phyloP scores from a whole-genome alignment of 2,888 invertebrate genomes.

The Metacarcinus magister region DNA sequence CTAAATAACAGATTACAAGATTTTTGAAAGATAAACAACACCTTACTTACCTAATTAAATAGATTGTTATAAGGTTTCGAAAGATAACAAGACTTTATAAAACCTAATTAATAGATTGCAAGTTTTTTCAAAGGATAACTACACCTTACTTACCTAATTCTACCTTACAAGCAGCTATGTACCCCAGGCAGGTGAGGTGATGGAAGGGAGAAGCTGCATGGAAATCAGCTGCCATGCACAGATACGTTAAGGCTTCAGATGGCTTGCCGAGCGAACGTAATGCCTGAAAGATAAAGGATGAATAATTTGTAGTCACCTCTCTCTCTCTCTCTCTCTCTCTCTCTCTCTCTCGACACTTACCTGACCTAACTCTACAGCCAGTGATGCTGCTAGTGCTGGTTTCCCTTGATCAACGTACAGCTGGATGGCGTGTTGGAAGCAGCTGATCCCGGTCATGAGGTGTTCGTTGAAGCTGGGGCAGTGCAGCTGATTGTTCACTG shows the following conservation, averaged over 20 bases:
- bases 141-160: conserved; percentile 68
- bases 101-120: not conserved
- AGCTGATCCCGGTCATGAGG: conserved; percentile 79
- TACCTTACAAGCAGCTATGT: conserved; percentile 76
- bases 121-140: not conserved
- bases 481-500: conserved; percentile 75
- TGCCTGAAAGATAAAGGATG: conserved; percentile 53
- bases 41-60: too few relatives aligned
- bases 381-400: conserved; percentile 77
- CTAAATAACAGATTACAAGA: too few relatives aligned
- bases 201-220: conserved; percentile 69
- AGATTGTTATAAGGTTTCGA: not conserved
- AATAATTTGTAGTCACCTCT: too few relatives aligned
- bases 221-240: conserved; percentile 75
- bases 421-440: conserved; percentile 80
- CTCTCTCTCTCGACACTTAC: not conserved
- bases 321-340: too few relatives aligned
- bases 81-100: not conserved
- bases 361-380: conserved; percentile 79
- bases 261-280: conserved; percentile 72
- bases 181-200: conserved; percentile 71
- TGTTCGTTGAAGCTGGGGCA: conserved; percentile 81
- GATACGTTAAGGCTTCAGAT: conserved; percentile 75
- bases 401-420: conserved; percentile 78
- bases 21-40: too few relatives aligned